Conservation (phyloP, 2,797 vertebrate genomes). For the Sardinella longiceps region DNA sequence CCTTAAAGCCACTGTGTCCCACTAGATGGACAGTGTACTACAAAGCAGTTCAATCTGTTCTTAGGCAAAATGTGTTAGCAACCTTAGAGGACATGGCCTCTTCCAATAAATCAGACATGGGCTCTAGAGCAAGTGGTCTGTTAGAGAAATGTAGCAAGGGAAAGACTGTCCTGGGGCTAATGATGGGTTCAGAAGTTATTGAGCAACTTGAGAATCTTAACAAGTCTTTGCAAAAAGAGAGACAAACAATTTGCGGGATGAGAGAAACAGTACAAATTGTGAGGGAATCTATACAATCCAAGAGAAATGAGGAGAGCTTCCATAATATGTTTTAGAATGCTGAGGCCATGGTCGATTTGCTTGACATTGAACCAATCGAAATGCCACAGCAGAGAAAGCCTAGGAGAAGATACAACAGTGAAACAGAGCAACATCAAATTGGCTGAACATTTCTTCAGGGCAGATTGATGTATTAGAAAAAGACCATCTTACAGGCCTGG, state of each 20-base stretch:
- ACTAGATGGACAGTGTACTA: neutral
- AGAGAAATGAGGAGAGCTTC: slow-evolving; percentile 37
- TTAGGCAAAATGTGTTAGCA: neutral
- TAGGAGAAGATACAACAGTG: slow-evolving; percentile 38
- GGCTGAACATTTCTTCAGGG: slow-evolving; percentile 43
- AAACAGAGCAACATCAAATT: slow-evolving; percentile 37
- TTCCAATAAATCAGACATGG: neutral
- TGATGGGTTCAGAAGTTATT: neutral
- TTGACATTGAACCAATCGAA: slow-evolving; percentile 47
- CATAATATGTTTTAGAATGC: slow-evolving; percentile 42
- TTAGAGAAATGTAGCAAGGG: neutral
- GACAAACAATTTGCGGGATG: neutral
- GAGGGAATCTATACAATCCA: neutral
- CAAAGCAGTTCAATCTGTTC: neutral
- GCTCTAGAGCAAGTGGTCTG: too few species aligned
- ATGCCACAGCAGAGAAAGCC: slow-evolving; percentile 48
- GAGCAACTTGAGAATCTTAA: neutral
- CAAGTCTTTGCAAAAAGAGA: neutral
- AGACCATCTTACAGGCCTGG: neutral
- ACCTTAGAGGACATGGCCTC: neutral
- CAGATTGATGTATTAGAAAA: neutral
- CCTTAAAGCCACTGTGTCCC: neutral
- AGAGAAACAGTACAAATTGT: neutral
- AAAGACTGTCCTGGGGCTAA: slow-evolving; percentile 6
- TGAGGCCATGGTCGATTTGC: slow-evolving; percentile 42